Base-by-base conservation (phyloP, 1,140 invertebrate genomes). In the Cotesia glomerata region DNA sequence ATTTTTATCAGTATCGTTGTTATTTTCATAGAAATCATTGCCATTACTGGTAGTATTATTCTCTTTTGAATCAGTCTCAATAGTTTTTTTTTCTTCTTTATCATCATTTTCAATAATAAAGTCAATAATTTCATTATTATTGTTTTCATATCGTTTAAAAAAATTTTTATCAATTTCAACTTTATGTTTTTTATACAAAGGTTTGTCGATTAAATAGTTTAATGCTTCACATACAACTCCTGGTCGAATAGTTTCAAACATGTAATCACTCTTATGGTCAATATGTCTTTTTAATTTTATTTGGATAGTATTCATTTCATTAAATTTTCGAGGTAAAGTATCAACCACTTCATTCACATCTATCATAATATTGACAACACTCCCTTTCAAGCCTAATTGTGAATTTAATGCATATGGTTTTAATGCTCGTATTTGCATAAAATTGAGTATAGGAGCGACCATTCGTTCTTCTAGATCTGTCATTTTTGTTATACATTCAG, bases 291-390 rank as follows among this genome's bases (percentile, higher is more conserved):
- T 75, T 5, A 77, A 52, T 62, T 74, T 71, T n/a, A 77, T 70
- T 73, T 78, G 73, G 13, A 78, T 62, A 45, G 73, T 74, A 14
- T 69, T 58, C 68, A 78, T 72, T 14, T 72, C 52, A 72, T 75
- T 45, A 69, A 77, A 75, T 56, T 18, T 63, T 18, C 76, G 18
- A 49, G 74, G 74, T 39, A 77, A 63, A 35, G 74, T 49, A 14
- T 74, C 59, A 13, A 77, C 32, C 71, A 77, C 74, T 13, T 74
- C 72, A 72, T 77, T 72, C 51, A 77, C 69, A 51, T 77, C 74
- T 14, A 72, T 59, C 32, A 39, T 49, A 39, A 77, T 74, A 59
- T 75, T 77, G 7, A 74, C 74, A 65, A 75, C 63, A 69, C 76
- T 75, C 2, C 74, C 74, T 65, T 77, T 71, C 26, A 75, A 69